These are phyloP conservation scores for Yponomeuta malinellus DNA, from an alignment of 2,888 invertebrate genomes.

Conservation along the genomic window DNA sequence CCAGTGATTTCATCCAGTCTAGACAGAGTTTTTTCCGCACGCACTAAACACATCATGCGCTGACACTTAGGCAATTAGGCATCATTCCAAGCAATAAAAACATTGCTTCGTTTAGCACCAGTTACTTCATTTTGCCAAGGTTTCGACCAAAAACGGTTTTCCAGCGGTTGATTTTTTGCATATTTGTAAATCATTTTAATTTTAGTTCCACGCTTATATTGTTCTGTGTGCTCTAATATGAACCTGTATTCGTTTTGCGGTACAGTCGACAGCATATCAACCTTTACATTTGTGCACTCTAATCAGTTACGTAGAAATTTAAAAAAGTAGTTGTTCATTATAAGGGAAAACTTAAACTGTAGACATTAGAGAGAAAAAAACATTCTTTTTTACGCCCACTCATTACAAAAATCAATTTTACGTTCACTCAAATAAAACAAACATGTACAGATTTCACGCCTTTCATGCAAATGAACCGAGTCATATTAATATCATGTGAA, in stretches of 20 bases:
- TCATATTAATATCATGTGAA: too few species aligned
- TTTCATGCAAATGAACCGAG: too few species aligned
- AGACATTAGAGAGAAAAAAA: too few species aligned
- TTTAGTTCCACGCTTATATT: background rate
- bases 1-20: background rate
- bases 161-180: background rate
- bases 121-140: slow-evolving; percentile 1
- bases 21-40: background rate
- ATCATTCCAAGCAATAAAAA: background rate
- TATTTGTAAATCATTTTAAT: background rate
- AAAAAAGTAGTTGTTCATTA: too few species aligned
- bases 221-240: background rate
- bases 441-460: too few species aligned
- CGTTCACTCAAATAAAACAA: too few species aligned
- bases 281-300: too few species aligned
- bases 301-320: too few species aligned
- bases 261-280: too few species aligned
- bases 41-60: background rate
- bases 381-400: too few species aligned
- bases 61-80: background rate
- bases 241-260: background rate
- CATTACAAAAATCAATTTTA: too few species aligned
- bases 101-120: background rate
- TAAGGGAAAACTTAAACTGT: too few species aligned
- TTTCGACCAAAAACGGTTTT: background rate